These are phyloP conservation scores for Notoglanidium macrostoma DNA, from an alignment of 2,797 vertebrate genomes.

Conservation along the genomic window DNA sequence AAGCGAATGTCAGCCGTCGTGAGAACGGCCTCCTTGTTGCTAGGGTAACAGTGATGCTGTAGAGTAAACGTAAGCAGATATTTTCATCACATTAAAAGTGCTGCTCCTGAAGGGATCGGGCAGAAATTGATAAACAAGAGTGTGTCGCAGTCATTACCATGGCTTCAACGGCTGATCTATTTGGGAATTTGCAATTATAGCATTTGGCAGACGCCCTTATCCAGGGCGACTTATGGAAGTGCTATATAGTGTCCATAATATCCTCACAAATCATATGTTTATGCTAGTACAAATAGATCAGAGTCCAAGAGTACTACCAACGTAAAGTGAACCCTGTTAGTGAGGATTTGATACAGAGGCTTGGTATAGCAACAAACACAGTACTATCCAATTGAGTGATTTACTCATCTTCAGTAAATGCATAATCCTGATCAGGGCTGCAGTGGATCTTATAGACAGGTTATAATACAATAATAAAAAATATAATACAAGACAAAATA, in stretches of 20 bases:
- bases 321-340: not conserved
- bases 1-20: conserved; percentile 62
- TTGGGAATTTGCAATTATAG: not conserved
- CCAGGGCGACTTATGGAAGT: not conserved
- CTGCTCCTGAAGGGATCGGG: conserved; percentile 9
- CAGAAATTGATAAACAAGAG: conserved; percentile 13
- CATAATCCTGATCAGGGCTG: not conserved
- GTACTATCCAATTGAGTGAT: not conserved
- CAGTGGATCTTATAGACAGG: not conserved
- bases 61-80: conserved; percentile 50
- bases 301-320: not conserved
- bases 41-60: conserved; percentile 72
- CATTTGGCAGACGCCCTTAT: not conserved
- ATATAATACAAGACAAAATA: not conserved
- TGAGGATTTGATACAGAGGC: not conserved
- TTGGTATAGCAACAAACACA: not conserved
- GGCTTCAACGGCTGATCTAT: not conserved
- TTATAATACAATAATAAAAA: too few relatives aligned
- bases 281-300: not conserved
- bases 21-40: conserved; percentile 72
- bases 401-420: not conserved
- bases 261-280: not conserved
- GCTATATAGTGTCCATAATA: not conserved
- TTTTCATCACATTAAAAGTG: conserved; percentile 44
- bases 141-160: not conserved